Base-by-base conservation (phyloP, 2,888 invertebrate species). In the Hypolimnas misippus region DNA sequence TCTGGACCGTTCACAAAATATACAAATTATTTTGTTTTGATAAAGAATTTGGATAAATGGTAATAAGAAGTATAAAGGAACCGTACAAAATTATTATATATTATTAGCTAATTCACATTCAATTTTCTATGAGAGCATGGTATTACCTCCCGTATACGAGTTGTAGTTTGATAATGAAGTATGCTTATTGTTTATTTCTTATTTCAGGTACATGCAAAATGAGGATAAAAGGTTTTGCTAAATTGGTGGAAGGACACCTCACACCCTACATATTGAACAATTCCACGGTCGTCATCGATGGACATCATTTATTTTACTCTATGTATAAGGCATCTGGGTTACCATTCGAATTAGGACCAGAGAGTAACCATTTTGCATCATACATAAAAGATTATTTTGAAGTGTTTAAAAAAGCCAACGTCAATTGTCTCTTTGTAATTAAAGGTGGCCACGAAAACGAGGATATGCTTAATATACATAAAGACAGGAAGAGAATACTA, bases 171-270 rank as follows among this genome's bases (percentile, higher is more conserved):
- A n/a, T n/a, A n/a, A n/a, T n/a, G n/a, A n/a, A n/a, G n/a, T n/a
- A n/a, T n/a, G n/a, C n/a, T 79, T 82, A 81, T 82, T 76, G 77
- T 75, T 67, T 70, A n/a, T 74, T 72, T 66, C 65, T 72, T 69
- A 65, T 31, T 66, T 70, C 42, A 42, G 42, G 6, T 35, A 35
- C 12, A 10, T 35, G 1, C 12, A 66, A 65, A 35, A 72, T 72
- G 72, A 16, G 64, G 61, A 71, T 72, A 50, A 31, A 2, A 54
- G 44, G 29, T 1, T 65, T 68, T 29, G 6, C 6, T 10, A 4
- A 14, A 12, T 8, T 65, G 3, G 14, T 69, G 8, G 38, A 52
- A 2, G 31, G 49, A 14, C 33, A 53, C 7, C 29, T 61, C 5
- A 6, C 50, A 40, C 38, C 42, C 0, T 38, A 57, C 38, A 31